Base-by-base conservation (phyloP, 2,797 vertebrate genomes). In the Enteromius treurensis region DNA sequence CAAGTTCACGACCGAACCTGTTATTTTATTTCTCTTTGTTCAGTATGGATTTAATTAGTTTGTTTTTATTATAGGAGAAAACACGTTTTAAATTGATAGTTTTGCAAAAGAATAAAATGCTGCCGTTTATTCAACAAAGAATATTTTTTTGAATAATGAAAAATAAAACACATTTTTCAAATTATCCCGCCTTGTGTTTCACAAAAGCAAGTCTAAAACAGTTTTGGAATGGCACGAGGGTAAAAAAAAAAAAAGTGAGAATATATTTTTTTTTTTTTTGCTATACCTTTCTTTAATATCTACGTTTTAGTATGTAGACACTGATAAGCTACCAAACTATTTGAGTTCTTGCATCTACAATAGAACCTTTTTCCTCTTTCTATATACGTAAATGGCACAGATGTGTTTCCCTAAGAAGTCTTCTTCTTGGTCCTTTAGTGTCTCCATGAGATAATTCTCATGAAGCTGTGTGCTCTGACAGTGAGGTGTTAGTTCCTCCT, bases 381-480 rank as follows among this genome's bases (percentile, higher is more conserved):
- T 23, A 17, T 65, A 17, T 37, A 1, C 32, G 23, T 17, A 29
- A 55, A 77, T 83, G 37, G 3, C 62, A 60, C 23, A 17, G 29
- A 64, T 32, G 80, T 77, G 47, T 83, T 49, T 78, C 45, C 10
- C 3, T 60, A 45, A 32, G 37, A 77, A 68, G 71, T 53, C 23
- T 34, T 49, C 70, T 19, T 1, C 47, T 55, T 26, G 29, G 76
- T 68, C 23, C 15, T 60, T 76, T 78, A n/a, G 70, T 37, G 62
- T 51, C 86, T 67, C 62, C 62, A 23, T 74, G 77, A 78, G 68
- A 79, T 26, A 65, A 70, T 74, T 79, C 81, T 64, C 81, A 82
- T 45, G 70, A 55, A 84, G 47, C 69, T 86, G 86, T 77, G 21
- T 45, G 45, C 71, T 87, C 79, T 81, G 62, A 76, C 85, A 67